phyloP scores from a whole-genome alignment of 2,113 vertebrate species.

The Callithrix jacchus region DNA sequence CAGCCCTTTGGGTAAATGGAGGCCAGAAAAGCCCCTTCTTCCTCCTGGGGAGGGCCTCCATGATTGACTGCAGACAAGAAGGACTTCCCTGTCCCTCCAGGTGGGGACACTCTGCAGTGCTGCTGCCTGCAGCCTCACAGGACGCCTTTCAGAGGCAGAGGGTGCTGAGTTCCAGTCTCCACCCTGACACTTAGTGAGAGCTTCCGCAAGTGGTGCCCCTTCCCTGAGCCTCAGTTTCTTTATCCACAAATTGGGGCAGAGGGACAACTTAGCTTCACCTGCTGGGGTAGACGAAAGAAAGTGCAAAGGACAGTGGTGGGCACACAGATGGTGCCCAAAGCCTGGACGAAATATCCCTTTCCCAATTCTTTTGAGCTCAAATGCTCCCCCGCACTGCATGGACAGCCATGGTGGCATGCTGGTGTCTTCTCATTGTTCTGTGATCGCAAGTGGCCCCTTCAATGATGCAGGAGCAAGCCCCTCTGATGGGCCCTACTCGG shows the following conservation, averaged over 20 bases:
- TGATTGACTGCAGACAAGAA: not conserved
- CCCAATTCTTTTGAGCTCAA: not conserved
- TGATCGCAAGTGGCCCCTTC: not conserved
- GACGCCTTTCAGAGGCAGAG: not conserved
- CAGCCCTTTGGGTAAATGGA: not conserved
- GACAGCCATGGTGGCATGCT: not conserved
- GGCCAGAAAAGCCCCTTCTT: not conserved
- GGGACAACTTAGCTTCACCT: not conserved
- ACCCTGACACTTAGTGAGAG: not conserved
- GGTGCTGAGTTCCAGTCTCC: not conserved
- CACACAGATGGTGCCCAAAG: not conserved
- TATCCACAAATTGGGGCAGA: not conserved
- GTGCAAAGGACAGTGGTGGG: too few species aligned
- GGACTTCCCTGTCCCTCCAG: not conserved
- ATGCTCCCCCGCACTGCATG: accelerated
- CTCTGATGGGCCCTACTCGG: not conserved
- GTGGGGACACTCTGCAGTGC: not conserved
- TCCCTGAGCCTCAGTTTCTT: not conserved
- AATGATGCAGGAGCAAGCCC: not conserved
- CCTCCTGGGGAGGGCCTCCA: not conserved
- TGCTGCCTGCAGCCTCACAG: not conserved
- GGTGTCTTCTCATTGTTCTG: not conserved
- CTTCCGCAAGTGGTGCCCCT: not conserved
- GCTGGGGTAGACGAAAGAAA: not conserved
- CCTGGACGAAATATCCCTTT: not conserved